Conservation (phyloP, 2,113 vertebrate species). For the Leptocoma aspasia region DNA sequence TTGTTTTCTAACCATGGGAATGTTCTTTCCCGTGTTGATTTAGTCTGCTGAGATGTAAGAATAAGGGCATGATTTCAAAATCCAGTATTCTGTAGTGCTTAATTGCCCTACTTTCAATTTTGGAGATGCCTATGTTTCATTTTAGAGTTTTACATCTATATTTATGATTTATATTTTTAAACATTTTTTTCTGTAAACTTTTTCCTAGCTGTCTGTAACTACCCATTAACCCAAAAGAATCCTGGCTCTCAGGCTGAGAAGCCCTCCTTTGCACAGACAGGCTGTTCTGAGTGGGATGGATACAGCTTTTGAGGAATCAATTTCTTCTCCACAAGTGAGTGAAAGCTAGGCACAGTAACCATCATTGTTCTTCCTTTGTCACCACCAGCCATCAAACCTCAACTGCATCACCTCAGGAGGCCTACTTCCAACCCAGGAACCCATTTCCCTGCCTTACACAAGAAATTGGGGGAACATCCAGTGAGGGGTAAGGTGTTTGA, state of each 20-base stretch:
- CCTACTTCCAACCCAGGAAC: constrained; percentile 76
- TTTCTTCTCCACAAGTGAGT: background rate
- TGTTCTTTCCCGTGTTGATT: background rate
- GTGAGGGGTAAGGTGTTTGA: constrained; percentile 76
- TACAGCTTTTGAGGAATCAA: background rate
- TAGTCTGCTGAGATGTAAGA: background rate
- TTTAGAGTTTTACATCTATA: background rate
- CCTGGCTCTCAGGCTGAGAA: background rate
- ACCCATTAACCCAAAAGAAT: background rate
- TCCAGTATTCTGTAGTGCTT: background rate
- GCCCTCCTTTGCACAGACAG: background rate
- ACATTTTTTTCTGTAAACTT: background rate
- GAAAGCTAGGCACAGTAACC: background rate
- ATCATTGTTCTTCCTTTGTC: background rate
- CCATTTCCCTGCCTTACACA: constrained; percentile 60
- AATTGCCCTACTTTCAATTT: background rate
- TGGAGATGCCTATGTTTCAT: background rate
- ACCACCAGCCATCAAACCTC: constrained; percentile 69
- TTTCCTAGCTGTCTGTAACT: background rate
- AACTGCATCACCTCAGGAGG: constrained; percentile 73
- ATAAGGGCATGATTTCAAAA: background rate
- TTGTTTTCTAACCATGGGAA: background rate
- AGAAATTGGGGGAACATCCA: constrained; percentile 68
- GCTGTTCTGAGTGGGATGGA: background rate
- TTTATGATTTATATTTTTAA: background rate